These are phyloP conservation scores for Pachyrhynchus sulphureomaculatus DNA, from an alignment of 1,140 invertebrate species.

Conservation along the genomic window DNA sequence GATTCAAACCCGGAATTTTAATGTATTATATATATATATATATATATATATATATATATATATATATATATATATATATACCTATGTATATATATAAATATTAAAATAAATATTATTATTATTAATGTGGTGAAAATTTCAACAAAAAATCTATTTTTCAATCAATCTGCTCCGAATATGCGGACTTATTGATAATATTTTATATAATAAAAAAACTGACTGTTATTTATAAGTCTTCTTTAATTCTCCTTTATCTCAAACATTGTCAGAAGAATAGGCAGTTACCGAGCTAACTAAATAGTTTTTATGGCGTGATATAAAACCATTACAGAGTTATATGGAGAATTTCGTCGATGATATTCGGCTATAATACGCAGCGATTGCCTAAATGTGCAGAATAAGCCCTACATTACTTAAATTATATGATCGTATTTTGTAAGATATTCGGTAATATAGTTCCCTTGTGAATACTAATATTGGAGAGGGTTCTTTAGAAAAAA, in stretches of 20 bases:
- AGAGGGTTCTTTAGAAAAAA: neutral
- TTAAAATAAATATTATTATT: too few species aligned
- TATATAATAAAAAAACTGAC: too few species aligned
- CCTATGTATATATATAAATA: too few species aligned
- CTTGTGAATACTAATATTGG: neutral
- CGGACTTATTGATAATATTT: too few species aligned
- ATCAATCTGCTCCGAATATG: too few species aligned
- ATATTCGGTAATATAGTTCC: conserved; percentile 8
- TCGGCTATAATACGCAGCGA: conserved; percentile 21
- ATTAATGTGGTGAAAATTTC: too few species aligned
- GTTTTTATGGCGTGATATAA: conserved; percentile 25
- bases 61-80: too few species aligned
- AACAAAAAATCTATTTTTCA: too few species aligned
- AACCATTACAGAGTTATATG: conserved; percentile 21
- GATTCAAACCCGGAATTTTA: too few species aligned
- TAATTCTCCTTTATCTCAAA: conserved; percentile 9
- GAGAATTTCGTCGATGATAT: conserved; percentile 22
- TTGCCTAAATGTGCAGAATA: conserved; percentile 17
- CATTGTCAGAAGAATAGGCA: conserved; percentile 4
- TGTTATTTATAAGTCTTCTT: neutral
- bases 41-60: too few species aligned
- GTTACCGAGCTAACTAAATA: conserved; percentile 21
- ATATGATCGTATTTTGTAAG: conserved; percentile 12
- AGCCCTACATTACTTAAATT: conserved; percentile 14
- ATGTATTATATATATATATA: too few species aligned